phyloP scores from a whole-genome alignment of 2,113 vertebrate species.

The Eulemur macaco region DNA sequence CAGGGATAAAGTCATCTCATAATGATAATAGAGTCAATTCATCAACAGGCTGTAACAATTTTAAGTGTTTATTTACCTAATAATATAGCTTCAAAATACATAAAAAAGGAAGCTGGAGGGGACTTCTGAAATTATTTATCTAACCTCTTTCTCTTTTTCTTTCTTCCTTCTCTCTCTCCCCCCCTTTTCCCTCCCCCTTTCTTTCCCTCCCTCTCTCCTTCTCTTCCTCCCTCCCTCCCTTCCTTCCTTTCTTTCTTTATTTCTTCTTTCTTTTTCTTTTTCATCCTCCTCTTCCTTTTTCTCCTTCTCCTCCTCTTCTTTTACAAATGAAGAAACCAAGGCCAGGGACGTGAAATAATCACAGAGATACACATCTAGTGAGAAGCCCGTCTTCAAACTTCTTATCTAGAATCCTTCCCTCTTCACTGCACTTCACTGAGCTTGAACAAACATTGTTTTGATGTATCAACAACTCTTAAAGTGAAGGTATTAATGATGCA shows the following conservation, averaged over 20 bases:
- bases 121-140: background rate
- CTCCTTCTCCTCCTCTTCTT: background rate
- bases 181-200: background rate
- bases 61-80: background rate
- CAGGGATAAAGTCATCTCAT: background rate
- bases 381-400: background rate
- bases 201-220: background rate
- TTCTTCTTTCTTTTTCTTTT: background rate
- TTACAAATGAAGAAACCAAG: background rate
- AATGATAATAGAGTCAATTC: background rate
- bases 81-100: background rate
- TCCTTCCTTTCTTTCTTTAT: too few relatives aligned
- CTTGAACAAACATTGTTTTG: conserved; percentile 10
- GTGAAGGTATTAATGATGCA: background rate
- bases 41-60: background rate
- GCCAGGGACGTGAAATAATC: background rate
- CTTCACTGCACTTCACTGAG: background rate
- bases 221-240: too few relatives aligned
- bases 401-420: background rate
- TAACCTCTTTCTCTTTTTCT: background rate
- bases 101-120: background rate
- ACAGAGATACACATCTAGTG: background rate
- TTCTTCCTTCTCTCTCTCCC: background rate
- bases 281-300: background rate
- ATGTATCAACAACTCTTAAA: background rate